Base-by-base conservation (phyloP, 2,888 invertebrate species). In the Neocrepidodera transversa region DNA sequence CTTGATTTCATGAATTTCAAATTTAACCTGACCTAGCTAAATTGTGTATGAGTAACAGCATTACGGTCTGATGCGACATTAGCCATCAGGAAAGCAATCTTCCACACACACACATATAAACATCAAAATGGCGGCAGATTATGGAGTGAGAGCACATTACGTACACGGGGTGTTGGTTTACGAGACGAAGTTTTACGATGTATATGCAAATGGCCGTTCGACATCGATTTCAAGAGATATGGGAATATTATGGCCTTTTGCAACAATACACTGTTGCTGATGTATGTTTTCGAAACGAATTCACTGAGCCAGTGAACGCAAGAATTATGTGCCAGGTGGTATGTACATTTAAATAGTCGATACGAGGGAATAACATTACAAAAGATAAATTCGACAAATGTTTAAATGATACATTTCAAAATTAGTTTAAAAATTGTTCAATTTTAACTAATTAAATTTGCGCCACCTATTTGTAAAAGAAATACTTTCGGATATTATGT, bases 211-310 rank as follows among this genome's bases (percentile, higher is more conserved):
- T 71, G 66, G 67, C 61, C 66, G 64, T 70, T 70, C 67, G 65
- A 70, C 70, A 72, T 73, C 71, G 72, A 73, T 73, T 72, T 68
- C 64, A 58, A 57, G 63, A 64, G 65, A 65, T 69, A 68, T 63
- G 64, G 61, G 61, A 64, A 66, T 68, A 70, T 71, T 71, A 62
- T 60, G 63, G 59, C 58, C 58, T 58, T 54, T 55, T 64, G 61
- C 63, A 63, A 64, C 67, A 65, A 69, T 68, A 69, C 65, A 68
- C 49, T 68, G 68, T 69, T 66, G 63, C 67, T 63, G 62, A 65
- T 60, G 58, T 50, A 63, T 50, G 57, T 52, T 58, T 58, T 30
- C 20, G 11, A 26, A 36, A 36, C 54, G 54, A 45, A 45, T 26
- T 54, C 45, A 28, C 35, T 47, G 45, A 36, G 47, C 45, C 54